Evolutionary conservation across 2,113 vertebrate genomes (phyloP).

Genomic region (Butorides virescens): DNA sequence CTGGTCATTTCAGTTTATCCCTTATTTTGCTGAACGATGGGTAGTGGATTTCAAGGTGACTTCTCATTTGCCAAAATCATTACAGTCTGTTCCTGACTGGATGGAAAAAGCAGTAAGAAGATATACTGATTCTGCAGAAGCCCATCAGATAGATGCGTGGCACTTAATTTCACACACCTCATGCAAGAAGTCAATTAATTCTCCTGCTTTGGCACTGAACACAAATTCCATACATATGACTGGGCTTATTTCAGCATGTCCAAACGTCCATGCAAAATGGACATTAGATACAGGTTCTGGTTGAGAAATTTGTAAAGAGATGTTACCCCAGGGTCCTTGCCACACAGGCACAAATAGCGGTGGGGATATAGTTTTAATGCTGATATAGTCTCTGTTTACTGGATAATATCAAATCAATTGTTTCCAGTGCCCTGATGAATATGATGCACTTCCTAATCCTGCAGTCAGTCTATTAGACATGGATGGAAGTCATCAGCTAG

Average conservation of each 20-base stretch:
- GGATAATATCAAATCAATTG: slow-evolving; percentile 49
- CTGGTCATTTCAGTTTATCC: slow-evolving; percentile 31
- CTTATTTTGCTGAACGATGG: not conserved
- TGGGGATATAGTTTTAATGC: not conserved
- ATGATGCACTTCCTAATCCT: not conserved
- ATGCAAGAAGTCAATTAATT: slow-evolving; percentile 32
- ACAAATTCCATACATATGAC: not conserved
- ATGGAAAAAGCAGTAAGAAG: not conserved
- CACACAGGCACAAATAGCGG: not conserved
- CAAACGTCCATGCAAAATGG: not conserved
- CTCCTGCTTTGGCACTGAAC: not conserved
- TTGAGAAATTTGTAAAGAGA: not conserved
- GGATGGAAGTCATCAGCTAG: not conserved
- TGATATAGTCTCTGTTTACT: slow-evolving; percentile 20
- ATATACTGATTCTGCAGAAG: not conserved
- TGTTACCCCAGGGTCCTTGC: not conserved
- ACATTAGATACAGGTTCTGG: slow-evolving; percentile 25
- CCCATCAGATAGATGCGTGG: not conserved
- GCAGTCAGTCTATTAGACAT: slow-evolving; percentile 1
- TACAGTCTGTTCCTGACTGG: not conserved
- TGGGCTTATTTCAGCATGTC: not conserved
- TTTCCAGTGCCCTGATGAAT: slow-evolving; percentile 24
- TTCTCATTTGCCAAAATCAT: not conserved
- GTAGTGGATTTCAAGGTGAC: slow-evolving; percentile 50
- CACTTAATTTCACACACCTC: slow-evolving; percentile 44